Base-by-base conservation (phyloP, 2,797 vertebrate species). In the Myotis planiceps region DNA sequence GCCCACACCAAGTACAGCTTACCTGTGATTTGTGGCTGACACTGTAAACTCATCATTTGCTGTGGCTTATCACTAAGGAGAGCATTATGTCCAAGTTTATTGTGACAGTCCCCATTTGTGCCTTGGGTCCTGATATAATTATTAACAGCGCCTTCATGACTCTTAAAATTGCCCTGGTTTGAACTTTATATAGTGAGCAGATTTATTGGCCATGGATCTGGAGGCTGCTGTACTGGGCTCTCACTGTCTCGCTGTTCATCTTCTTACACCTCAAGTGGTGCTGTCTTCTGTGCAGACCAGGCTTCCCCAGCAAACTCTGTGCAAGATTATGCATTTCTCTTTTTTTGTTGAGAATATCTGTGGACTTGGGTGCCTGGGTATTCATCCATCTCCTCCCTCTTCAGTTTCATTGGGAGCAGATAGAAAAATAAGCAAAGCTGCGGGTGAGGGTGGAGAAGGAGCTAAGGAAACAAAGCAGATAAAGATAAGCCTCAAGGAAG, bases 381-480 rank as follows among this genome's bases (percentile, higher is more conserved):
- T 76, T 58, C 39, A 55, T 75, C 71, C 51, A 47, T 32, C 25
- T 60, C 79, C 79, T 91, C 90, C 76, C 74, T 90, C 34, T 32
- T 39, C 19, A 81, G 91, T 96, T 88, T 96, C 91, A 12, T 25
- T 55, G 72, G 81, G 63, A 92, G 75, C 34, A 16, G 45, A 74
- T 8, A 6, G 27, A 80, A 80, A 78, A 29, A 39, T 23, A 47
- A 79, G 84, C 66, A 60, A 92, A 37, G 12, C 6, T 45, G 23
- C 39, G 27, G 21, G 16, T 1, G 37, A 34, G 10, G 2, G 9
- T 3, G 3, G 15, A 53, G 37, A 39, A 29, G 74, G 19, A 78
- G 60, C 39, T 65, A 39, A 91, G 14, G 60, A 58, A 58, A 53
- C 39, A 49, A 29, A 10, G 4, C 18, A 32, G 42, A 49, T 8